Base-by-base conservation (phyloP, 1,140 invertebrate genomes). In the Bombus turneri region DNA sequence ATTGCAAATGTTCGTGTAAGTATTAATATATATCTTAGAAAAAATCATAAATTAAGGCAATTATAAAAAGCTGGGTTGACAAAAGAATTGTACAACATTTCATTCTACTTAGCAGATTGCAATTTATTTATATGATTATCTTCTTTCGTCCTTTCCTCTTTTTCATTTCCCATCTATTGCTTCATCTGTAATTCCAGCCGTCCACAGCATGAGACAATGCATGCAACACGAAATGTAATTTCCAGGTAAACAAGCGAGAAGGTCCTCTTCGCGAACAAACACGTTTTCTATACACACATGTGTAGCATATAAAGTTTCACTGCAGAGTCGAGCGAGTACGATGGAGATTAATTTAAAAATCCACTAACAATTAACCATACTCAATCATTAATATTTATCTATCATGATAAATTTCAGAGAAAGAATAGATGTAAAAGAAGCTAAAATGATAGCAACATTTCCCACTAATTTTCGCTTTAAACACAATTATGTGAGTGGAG, bases 51-150 rank as follows among this genome's bases (percentile, higher is more conserved):
- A 22, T 37, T 57, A 31, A 77, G 6, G 34, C 2, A 31, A 77
- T 69, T 68, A 59, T n/a, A 15, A 75, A 75, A 75, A 47, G 25
- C 47, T 28, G n/a, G 0, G 15, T 25, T 25, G 59, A 41, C 15
- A 57, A 77, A 47, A 75, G 62, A 76, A 69, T 72, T 47, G 43
- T 64, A 47, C 18, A 31, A 12, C 12, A 39, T 71, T 62, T 73
- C 66, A 25, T 34, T 68, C 62, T 34, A 2, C 59, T 57, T 57
- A 18, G 10, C 62, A 22, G 6, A 31, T 28, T 25, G 53, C 77
- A 71, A 59, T 80, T 68, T 79, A 84, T 72, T 79, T 72, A 79
- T 62, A 43, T 43, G 53, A 84, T 80, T 80, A 80, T 80, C 39
- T 62, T 75, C n/a, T 59, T 75, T 74, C 59, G 12, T 62, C 22